Conservation (phyloP, 2,113 vertebrate species). For the Anguilla japonica region DNA sequence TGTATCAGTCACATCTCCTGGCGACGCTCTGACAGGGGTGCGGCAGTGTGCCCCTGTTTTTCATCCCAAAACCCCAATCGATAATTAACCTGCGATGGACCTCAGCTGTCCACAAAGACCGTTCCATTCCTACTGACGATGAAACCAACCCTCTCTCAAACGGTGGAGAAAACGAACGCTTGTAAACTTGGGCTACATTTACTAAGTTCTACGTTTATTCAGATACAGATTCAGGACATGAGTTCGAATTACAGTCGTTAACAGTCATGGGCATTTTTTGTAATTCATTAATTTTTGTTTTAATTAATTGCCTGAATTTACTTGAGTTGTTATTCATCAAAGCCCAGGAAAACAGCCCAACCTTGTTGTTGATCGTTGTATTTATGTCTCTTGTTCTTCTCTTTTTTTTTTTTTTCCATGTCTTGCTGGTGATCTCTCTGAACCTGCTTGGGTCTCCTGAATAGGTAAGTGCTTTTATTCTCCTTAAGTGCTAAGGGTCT, state of each 20-base stretch:
- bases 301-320: no score
- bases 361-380: neutral
- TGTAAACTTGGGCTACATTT: no score
- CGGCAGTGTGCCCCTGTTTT: neutral
- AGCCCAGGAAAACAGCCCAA: no score
- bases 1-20: conserved; percentile 7
- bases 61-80: neutral
- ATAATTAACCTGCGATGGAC: neutral
- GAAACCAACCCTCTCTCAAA: neutral
- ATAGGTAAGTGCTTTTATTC: neutral
- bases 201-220: no score
- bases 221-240: no score
- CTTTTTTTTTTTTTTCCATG: neutral
- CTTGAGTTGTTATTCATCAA: no score
- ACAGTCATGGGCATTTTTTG: no score
- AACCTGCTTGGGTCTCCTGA: neutral
- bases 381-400: neutral
- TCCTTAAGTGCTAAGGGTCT: neutral
- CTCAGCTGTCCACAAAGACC: neutral
- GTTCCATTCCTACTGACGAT: no score
- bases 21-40: neutral
- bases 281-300: no score
- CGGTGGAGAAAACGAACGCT: neutral
- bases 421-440: neutral
- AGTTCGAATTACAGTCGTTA: no score